Percentiles rank a stretch among this genome's conserved stretches.
These are phyloP conservation scores for Armadillidium nasatum DNA, from an alignment of 1,140 invertebrate genomes.

Conservation along the genomic window DNA sequence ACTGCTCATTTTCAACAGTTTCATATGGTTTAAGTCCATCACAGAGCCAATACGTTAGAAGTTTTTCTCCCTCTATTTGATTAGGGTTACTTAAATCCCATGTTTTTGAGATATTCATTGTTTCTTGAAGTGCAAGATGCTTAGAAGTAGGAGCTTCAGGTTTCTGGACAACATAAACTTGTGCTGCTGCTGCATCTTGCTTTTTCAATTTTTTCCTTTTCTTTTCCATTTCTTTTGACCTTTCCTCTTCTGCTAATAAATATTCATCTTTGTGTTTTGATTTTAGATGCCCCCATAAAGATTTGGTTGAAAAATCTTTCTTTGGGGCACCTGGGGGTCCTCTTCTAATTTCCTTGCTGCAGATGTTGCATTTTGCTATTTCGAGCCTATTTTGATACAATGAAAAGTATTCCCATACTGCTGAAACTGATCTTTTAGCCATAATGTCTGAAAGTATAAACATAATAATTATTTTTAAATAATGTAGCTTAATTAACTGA, in stretches of 20 bases:
- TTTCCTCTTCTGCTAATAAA: background rate
- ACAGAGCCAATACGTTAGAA: background rate
- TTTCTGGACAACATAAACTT: background rate
- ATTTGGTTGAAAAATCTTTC: background rate
- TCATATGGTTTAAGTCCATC: background rate
- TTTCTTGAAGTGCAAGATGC: background rate
- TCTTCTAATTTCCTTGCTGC: background rate
- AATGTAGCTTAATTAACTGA: too few species aligned
- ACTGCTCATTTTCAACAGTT: background rate
- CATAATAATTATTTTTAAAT: too few species aligned
- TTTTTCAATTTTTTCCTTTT: background rate
- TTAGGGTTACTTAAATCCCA: background rate
- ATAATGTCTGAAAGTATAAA: too few species aligned
- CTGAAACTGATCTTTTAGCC: background rate
- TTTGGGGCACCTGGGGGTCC: background rate
- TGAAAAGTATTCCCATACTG: conserved; percentile 17
- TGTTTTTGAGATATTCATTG: background rate
- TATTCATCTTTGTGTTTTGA: background rate
- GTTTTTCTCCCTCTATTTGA: background rate
- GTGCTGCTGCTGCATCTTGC: background rate
- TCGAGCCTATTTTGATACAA: background rate
- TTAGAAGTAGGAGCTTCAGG: background rate
- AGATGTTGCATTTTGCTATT: background rate
- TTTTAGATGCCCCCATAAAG: conserved; percentile 1
- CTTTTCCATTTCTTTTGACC: background rate